These are phyloP conservation scores for Gopherus flavomarginatus DNA, from an alignment of 2,113 vertebrate species.

Conservation along the genomic window DNA sequence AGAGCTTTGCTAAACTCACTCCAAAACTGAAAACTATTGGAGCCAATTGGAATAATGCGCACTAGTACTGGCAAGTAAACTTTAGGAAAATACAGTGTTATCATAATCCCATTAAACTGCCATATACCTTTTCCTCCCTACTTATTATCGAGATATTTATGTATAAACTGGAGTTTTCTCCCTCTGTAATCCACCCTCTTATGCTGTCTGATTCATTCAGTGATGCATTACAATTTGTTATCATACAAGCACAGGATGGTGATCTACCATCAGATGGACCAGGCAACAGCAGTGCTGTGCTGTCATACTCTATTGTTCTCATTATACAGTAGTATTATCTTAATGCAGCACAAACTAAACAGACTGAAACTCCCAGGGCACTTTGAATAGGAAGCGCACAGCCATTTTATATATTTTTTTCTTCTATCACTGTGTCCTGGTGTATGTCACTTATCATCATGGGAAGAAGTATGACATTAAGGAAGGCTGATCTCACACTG, in stretches of 20 bases:
- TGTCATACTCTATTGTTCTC: constrained; percentile 41
- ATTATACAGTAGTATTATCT: constrained; percentile 7
- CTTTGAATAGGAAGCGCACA: neutral
- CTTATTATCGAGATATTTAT: neutral
- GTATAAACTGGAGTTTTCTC: neutral
- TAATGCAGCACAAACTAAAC: constrained; percentile 21
- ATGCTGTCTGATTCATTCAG: neutral
- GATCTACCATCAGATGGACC: constrained; percentile 40
- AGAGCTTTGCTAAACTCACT: neutral
- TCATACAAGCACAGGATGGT: constrained; percentile 6
- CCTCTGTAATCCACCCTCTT: neutral
- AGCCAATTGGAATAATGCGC: neutral
- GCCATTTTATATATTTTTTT: neutral
- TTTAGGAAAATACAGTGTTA: neutral
- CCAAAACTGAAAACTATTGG: neutral
- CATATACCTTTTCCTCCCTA: neutral
- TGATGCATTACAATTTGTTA: constrained; percentile 33
- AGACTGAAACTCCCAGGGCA: constrained; percentile 48
- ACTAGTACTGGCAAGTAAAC: rapidly evolving
- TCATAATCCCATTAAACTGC: neutral
- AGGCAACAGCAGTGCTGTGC: neutral
- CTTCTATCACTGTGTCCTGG: neutral
- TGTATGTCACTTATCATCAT: neutral
- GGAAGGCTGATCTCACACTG: neutral
- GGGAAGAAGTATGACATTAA: neutral